Base-by-base conservation (phyloP, 30 jellyfish, hydroid and myxozoan species). In the Pseudorhiza aurosa region DNA sequence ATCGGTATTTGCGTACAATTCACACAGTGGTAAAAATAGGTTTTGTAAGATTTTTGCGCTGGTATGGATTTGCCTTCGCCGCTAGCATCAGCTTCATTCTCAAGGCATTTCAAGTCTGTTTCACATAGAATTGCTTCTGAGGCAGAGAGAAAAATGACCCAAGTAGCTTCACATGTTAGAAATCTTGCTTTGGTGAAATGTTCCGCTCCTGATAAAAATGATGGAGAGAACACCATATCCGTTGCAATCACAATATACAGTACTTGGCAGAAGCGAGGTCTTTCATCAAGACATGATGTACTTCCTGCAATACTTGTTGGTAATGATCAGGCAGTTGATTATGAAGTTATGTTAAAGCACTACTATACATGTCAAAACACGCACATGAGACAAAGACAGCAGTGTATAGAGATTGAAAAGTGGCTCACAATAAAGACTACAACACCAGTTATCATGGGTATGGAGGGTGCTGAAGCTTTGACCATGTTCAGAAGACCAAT, bases 391-490 rank as follows among this genome's bases (percentile, higher is more conserved):
- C 5, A 28, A 28, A 35, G 53, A 26, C 22, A 59, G 74, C 25
- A 39, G 12, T 5, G 50, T 39, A 5, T 12, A 39, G 12, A 39
- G 50, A 39, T 7, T 39, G 18, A 3, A 47, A 6, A 47, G 18
- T 47, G 25, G 62, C 2, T 47, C 2, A 6, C 18, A 26, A 47
- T 6, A n/a, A 9, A 47, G 8, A 26, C 12, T 6, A 6, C 25
- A 6, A 3, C 25, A 47, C 62, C 18, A 8, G 18, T 47, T 4
- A 6, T n/a, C 62, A 47, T 8, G 25, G 18, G n/a, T n/a, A 73
- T 73, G 87, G 87, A 73, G 22, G 75, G 74, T 1, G 22, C 14
- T 15, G 77, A 70, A 39, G 81, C 89, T 6, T 4, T 19, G 21
- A 40, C 24, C 40, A 76, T 76, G 2, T 65, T 36, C 35, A 65